A percentile compares a stretch with the other conserved stretches of the same genome.
Conservation (phyloP, 1,140 invertebrate genomes). For the Mya arenaria region DNA sequence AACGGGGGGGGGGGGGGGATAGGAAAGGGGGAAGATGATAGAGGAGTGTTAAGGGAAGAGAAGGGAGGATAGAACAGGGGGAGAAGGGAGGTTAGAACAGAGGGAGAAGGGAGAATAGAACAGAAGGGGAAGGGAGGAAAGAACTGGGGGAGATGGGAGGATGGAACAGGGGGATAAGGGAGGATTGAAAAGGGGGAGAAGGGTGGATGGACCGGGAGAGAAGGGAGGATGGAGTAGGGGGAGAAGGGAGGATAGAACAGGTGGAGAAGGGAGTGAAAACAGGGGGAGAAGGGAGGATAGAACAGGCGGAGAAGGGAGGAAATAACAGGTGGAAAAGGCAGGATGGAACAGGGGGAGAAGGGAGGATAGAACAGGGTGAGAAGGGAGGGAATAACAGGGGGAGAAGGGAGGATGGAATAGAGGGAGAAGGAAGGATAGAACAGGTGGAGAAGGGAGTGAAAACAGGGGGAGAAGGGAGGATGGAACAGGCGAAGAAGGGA, state of each 20-base stretch:
- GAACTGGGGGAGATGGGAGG: background rate
- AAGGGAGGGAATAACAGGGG: background rate
- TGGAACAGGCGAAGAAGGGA: background rate
- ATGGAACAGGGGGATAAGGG: background rate
- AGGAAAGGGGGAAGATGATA: too few species aligned
- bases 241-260: background rate
- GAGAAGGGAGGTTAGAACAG: background rate
- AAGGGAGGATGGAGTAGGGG: background rate
- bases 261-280: background rate
- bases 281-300: background rate
- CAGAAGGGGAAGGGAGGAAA: background rate
- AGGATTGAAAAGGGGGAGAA: background rate
- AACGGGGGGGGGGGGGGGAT: too few species aligned
- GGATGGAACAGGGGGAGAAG: background rate
- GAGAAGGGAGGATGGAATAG: background rate
- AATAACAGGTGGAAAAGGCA: background rate
- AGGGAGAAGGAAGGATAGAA: background rate
- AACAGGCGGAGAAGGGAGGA: background rate
- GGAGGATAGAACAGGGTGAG: background rate
- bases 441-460: background rate
- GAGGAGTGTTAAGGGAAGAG: too few species aligned
- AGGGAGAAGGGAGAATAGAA: background rate
- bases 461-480: background rate
- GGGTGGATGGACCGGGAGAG: background rate
- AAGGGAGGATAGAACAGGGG: background rate